phyloP scores from a whole-genome alignment of 1,140 invertebrate species.

The Euura saliciscinereae region DNA sequence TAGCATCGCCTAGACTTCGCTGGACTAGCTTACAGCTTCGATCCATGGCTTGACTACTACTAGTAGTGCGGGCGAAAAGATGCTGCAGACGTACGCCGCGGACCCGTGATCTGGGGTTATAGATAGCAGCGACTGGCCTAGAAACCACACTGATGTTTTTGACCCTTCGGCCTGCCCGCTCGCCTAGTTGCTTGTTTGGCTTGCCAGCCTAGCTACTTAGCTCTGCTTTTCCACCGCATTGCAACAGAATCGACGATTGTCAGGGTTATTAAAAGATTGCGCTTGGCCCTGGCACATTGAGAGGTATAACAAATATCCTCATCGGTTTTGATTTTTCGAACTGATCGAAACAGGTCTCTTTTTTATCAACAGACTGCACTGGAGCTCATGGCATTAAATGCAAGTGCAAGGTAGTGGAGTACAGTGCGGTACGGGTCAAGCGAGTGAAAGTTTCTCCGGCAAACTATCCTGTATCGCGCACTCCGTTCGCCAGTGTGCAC shows the following conservation, averaged over 20 bases:
- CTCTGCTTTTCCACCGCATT: constrained; percentile 46
- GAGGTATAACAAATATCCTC: not conserved
- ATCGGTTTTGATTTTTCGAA: too few relatives aligned
- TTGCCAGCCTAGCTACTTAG: constrained; percentile 48
- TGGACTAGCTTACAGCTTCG: not conserved
- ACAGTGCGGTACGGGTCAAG: too few relatives aligned
- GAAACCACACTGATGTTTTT: constrained; percentile 61
- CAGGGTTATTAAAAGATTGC: constrained; percentile 7
- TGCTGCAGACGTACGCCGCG: not conserved
- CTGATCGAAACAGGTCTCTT: too few relatives aligned
- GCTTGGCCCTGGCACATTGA: not conserved
- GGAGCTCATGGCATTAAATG: too few relatives aligned
- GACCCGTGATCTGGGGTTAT: constrained; percentile 50
- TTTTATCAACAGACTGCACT: too few relatives aligned
- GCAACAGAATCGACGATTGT: constrained; percentile 35
- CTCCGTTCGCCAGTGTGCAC: too few relatives aligned
- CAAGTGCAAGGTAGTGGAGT: too few relatives aligned
- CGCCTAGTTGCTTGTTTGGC: constrained; percentile 5
- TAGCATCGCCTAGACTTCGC: not conserved
- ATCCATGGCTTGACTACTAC: not conserved
- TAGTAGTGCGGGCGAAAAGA: not conserved
- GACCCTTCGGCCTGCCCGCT: constrained; percentile 50
- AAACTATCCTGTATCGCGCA: too few relatives aligned
- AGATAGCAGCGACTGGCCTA: constrained; percentile 61
- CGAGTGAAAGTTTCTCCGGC: too few relatives aligned